Evolutionary conservation across 2,113 vertebrate genomes (phyloP).

Genomic region (Nycticryphes semicollaris): DNA sequence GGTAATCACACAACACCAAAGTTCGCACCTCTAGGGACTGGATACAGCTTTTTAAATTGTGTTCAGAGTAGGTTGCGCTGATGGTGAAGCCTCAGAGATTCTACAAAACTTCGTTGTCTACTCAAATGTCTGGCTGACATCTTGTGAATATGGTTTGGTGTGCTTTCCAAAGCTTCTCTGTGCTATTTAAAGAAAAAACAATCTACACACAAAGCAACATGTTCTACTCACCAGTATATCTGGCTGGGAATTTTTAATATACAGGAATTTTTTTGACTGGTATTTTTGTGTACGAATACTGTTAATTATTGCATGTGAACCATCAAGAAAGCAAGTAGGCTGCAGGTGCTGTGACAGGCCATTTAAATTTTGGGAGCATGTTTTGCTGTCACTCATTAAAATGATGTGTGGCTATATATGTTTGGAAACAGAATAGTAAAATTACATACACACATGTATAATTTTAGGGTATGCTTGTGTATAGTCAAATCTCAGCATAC

Average conservation of each 20-base stretch:
- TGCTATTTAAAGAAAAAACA: neutral
- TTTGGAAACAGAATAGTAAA: neutral
- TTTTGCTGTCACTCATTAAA: neutral
- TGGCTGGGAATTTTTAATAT: neutral
- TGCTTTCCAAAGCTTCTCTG: neutral
- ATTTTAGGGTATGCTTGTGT: neutral
- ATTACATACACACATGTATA: neutral
- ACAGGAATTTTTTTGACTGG: fast-evolving
- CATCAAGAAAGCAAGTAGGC: neutral
- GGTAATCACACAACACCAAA: neutral
- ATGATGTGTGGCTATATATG: neutral
- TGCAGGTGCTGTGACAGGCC: neutral
- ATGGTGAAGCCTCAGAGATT: neutral
- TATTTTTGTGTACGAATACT: neutral
- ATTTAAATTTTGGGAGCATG: neutral
- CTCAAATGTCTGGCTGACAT: neutral
- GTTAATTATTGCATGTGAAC: neutral
- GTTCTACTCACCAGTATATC: neutral
- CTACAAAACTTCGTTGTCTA: neutral
- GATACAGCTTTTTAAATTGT: too few relatives aligned
- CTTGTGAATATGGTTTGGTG: neutral
- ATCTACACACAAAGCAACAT: neutral
- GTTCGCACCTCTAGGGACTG: neutral
- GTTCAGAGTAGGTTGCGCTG: neutral
- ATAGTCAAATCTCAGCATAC: neutral